Evolutionary conservation across 1,140 invertebrate species (phyloP).

Genomic region (Aphaenogaster ashmeadi): DNA sequence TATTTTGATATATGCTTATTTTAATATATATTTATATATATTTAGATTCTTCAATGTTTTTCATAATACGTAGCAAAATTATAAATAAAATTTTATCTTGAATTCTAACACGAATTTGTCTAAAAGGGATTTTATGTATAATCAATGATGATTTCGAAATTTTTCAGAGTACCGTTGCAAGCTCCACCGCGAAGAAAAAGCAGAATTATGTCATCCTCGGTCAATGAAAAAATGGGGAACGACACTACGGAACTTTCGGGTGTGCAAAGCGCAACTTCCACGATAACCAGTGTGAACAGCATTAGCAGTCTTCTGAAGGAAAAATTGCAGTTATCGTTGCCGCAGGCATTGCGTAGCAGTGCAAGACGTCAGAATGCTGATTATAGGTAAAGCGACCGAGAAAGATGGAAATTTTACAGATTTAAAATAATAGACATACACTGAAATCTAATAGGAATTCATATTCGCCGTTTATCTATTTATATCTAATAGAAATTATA

Average conservation of each 20-base stretch:
- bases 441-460: neutral
- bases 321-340: constrained; percentile 91
- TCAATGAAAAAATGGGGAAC: constrained; percentile 79
- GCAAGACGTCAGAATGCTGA: constrained; percentile 85
- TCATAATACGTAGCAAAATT: neutral
- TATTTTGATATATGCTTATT: neutral
- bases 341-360: constrained; percentile 83
- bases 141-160: neutral
- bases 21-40: neutral
- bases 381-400: constrained; percentile 79
- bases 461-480: no score
- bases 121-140: neutral
- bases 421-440: neutral
- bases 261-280: constrained; percentile 89
- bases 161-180: constrained; percentile 83
- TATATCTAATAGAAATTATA: neutral
- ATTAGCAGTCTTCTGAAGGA: constrained; percentile 93
- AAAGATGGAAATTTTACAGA: neutral
- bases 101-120: neutral
- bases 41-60: neutral
- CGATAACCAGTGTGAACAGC: constrained; percentile 94
- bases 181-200: constrained; percentile 80
- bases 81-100: neutral
- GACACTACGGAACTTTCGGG: constrained; percentile 82
- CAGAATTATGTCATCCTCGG: constrained; percentile 72